Conservation (phyloP, 2,113 vertebrate genomes). For the Corythornis cristatus region DNA sequence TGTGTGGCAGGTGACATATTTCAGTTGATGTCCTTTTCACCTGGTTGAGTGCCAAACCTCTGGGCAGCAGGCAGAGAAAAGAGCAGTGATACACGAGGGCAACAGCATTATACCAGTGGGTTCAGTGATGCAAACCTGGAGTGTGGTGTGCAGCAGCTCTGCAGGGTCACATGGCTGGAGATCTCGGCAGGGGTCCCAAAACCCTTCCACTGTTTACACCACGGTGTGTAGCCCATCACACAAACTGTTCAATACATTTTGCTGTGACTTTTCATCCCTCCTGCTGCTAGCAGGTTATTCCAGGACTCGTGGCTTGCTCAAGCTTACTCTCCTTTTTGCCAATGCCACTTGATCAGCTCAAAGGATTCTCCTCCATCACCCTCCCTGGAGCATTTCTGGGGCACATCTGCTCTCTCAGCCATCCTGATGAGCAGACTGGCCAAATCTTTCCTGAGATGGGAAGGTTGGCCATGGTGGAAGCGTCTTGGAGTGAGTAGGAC, state of each 20-base stretch:
- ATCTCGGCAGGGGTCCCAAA: fast-evolving
- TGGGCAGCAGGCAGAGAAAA: background rate
- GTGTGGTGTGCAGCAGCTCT: background rate
- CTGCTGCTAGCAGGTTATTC: background rate
- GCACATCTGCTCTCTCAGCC: background rate
- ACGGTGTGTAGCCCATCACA: fast-evolving
- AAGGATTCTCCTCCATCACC: background rate
- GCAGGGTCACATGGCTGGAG: background rate
- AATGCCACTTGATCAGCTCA: background rate
- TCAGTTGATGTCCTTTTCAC: background rate
- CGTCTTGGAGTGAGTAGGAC: background rate
- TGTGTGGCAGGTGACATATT: background rate
- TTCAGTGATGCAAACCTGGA: background rate
- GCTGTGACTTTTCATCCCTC: background rate
- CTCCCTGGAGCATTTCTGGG: background rate
- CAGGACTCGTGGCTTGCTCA: background rate
- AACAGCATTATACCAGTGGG: background rate
- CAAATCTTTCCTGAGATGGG: background rate
- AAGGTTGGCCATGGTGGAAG: fast-evolving
- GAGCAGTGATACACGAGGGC: fast-evolving
- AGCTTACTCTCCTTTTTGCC: background rate
- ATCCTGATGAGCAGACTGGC: background rate
- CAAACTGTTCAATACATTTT: background rate
- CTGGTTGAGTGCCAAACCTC: background rate
- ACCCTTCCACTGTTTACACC: background rate